phyloP scores from a whole-genome alignment of 2,113 vertebrate genomes.

The Typhlomys cinereus region DNA sequence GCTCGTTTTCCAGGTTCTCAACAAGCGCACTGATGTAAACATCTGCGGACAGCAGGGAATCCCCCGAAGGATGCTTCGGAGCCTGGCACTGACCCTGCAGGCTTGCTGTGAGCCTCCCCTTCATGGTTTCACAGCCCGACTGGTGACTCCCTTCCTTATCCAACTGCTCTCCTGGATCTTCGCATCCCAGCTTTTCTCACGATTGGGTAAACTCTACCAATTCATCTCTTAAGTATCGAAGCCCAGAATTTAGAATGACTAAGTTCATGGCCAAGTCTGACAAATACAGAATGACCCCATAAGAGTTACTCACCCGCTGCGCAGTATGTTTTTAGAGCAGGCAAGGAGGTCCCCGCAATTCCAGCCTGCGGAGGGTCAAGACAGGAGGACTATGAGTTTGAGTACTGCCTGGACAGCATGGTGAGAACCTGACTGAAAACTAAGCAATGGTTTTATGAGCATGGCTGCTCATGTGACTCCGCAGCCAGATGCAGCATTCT shows the following conservation, averaged over 20 bases:
- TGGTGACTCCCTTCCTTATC: not conserved
- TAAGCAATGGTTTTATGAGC: no score
- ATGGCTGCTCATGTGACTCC: no score
- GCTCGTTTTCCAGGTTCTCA: not conserved
- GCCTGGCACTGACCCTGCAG: not conserved
- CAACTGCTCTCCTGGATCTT: not conserved
- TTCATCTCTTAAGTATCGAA: not conserved
- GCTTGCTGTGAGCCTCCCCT: no score
- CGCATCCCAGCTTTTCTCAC: not conserved
- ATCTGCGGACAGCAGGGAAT: not conserved
- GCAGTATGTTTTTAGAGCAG: not conserved
- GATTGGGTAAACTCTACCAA: not conserved
- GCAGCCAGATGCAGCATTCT: no score
- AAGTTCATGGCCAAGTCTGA: not conserved
- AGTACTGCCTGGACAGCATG: not conserved
- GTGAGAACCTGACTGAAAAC: not conserved
- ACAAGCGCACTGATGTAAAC: no score
- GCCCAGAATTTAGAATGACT: not conserved
- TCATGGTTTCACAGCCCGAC: not conserved
- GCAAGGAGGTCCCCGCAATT: not conserved
- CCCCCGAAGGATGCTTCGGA: not conserved
- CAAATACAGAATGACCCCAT: accelerated
- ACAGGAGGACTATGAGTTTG: not conserved
- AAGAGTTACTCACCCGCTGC: no score
- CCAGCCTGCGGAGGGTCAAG: not conserved